Percentiles rank a stretch among this genome's conserved stretches.
phyloP scores from a whole-genome alignment of 1,140 invertebrate species.

The Drosophila sp. region DNA sequence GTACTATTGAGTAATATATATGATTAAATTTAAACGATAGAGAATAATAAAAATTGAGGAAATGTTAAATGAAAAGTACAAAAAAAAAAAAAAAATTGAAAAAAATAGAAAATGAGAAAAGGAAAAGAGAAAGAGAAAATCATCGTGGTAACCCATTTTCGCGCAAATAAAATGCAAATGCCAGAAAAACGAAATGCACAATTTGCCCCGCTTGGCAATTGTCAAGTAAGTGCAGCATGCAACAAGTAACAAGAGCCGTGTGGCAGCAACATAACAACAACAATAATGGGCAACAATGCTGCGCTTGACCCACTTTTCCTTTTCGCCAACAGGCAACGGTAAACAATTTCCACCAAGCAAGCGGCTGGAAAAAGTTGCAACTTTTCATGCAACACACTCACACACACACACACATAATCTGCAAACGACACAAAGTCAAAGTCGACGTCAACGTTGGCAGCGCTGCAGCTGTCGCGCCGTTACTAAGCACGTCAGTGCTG shows the following conservation, averaged over 20 bases:
- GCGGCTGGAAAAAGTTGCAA: slow-evolving; percentile 77
- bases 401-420: slow-evolving; percentile 7
- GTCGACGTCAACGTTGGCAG: slow-evolving; percentile 31
- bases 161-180: slow-evolving; percentile 39
- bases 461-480: slow-evolving; percentile 25
- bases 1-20: slow-evolving; percentile 70
- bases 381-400: slow-evolving; percentile 73
- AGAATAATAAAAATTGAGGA: slow-evolving; percentile 75
- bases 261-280: slow-evolving; percentile 25
- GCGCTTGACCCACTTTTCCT: slow-evolving; percentile 84
- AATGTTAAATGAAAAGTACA: slow-evolving; percentile 62
- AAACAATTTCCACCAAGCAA: slow-evolving; percentile 73
- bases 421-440: slow-evolving; percentile 65
- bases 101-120: slow-evolving; percentile 3
- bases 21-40: slow-evolving; percentile 60
- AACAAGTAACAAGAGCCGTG: slow-evolving; percentile 65
- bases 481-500: not conserved
- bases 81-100: slow-evolving; percentile 16
- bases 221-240: slow-evolving; percentile 57
- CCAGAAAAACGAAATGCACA: slow-evolving; percentile 22
- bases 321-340: slow-evolving; percentile 70
- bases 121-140: slow-evolving; percentile 65
- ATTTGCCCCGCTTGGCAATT: slow-evolving; percentile 38
- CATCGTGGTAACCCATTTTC: slow-evolving; percentile 37
- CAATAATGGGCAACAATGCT: slow-evolving; percentile 69